Evolutionary conservation across 2,888 invertebrate species (phyloP), one percentile per base, ranked within the genome.

Genomic region (Uropetala carovei): DNA sequence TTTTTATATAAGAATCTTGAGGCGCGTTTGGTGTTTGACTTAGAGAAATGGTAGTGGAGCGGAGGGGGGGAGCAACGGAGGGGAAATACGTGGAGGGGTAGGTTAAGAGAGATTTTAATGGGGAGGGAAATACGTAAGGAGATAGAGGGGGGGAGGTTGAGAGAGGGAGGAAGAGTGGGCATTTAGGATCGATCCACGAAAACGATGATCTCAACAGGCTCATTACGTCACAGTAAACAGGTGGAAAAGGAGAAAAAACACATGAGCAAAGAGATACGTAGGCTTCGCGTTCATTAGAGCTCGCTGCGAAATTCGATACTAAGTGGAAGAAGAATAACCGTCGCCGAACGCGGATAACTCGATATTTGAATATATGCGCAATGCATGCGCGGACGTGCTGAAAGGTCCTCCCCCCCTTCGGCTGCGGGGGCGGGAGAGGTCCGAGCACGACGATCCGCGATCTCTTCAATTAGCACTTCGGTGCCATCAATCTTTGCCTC

Each of bases 201-300:
- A 83, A 83, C 56, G 83, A 18, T 83, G 83, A 83, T 57, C 83
- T 83, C 83, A 83, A 5, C 56, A 57, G 14, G n/a, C 4, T 14
- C 56, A n/a, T 83, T 83, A n/a, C 83, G 83, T 83, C 83, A 83
- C 57, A 10, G 83, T 57, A 83, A 83, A 83, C 83, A 83, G 57
- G 57, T 57, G 56, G 56, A 18, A 83, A n/a, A n/a, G 83, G 43
- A 0, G 30, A 18, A 27, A 13, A 83, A 16, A 57, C 43, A 18
- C 57, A 83, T 83, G 43, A 75, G 75, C 22, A 13, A 75, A 75
- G 22, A 13, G 75, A 75, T 75, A 22, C 75, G 75, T 1, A 5
- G 43, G 27, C 75, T 27, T 22, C 18, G 75, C 75, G 9, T 14
- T 75, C 75, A 75, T 75, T 75, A 75, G 75, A 75, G 75, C 43